These are phyloP conservation scores for Galerucella nymphaeae DNA, from an alignment of 2,888 invertebrate genomes.

Conservation along the genomic window DNA sequence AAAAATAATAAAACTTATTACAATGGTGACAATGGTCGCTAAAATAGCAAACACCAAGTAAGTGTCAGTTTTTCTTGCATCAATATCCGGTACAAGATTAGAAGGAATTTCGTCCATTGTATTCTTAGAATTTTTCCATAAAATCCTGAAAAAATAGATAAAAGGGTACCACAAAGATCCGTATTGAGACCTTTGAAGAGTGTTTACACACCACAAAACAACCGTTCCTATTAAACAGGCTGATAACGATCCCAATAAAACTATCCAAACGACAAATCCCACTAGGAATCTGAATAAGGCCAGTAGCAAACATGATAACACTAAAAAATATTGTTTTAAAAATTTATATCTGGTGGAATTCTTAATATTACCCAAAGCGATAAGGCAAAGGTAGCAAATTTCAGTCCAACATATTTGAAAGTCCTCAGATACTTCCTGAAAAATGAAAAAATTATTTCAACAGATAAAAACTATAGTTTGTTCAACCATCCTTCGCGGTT, in stretches of 20 bases:
- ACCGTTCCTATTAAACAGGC: slow-evolving; percentile 68
- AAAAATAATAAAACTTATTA: slow-evolving; percentile 69
- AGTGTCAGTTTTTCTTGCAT: slow-evolving; percentile 58
- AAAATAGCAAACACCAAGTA: slow-evolving; percentile 71
- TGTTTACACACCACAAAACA: slow-evolving; percentile 70
- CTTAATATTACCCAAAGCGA: slow-evolving; percentile 69
- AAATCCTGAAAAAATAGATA: slow-evolving; percentile 59
- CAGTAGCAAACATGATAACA: slow-evolving; percentile 68
- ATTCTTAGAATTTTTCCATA: slow-evolving; percentile 63
- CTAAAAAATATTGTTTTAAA: slow-evolving; percentile 60
- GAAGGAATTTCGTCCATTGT: slow-evolving; percentile 46
- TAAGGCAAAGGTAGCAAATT: slow-evolving; percentile 70
- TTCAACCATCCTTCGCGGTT: no score
- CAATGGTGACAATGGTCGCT: slow-evolving; percentile 70
- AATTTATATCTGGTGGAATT: slow-evolving; percentile 5
- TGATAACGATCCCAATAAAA: slow-evolving; percentile 67
- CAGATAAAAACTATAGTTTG: slow-evolving; percentile 15
- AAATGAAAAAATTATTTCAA: slow-evolving; percentile 42
- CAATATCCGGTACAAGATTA: slow-evolving; percentile 47
- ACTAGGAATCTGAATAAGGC: slow-evolving; percentile 71
- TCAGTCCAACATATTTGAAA: slow-evolving; percentile 70
- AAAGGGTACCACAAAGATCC: slow-evolving; percentile 31
- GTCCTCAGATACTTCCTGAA: slow-evolving; percentile 72
- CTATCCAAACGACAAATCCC: slow-evolving; percentile 72
- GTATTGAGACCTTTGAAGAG: slow-evolving; percentile 17